A percentile compares a stretch with the other conserved stretches of the same genome.
Evolutionary conservation across 2,797 vertebrate species (phyloP).

Genomic region (Phrynocephalus guinanensis): DNA sequence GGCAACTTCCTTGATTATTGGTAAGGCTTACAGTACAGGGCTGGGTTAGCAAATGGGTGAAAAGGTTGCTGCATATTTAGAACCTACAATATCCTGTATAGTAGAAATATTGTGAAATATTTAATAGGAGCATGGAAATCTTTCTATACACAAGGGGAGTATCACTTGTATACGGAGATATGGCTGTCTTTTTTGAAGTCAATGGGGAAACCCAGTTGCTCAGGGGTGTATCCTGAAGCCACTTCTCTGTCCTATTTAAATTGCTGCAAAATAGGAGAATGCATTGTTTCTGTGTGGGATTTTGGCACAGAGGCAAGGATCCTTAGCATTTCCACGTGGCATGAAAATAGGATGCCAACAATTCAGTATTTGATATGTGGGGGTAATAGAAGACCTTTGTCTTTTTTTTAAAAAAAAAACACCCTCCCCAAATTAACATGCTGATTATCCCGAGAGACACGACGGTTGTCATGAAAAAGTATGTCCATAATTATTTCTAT

Average conservation of each 20-base stretch:
- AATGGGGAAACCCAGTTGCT: neutral
- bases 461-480: slow-evolving; percentile 63
- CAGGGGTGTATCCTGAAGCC: neutral
- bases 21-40: neutral
- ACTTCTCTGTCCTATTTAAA: neutral
- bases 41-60: neutral
- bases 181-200: neutral
- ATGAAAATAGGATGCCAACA: neutral
- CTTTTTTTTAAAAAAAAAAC: slow-evolving; percentile 11
- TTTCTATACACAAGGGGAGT: neutral
- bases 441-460: slow-evolving; percentile 58
- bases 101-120: neutral
- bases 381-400: slow-evolving; percentile 26
- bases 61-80: neutral
- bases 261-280: neutral
- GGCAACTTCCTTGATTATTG: too few species aligned
- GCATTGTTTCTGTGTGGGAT: neutral
- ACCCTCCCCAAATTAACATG: slow-evolving; percentile 54
- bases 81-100: too few species aligned
- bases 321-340: neutral
- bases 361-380: neutral
- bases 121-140: neutral
- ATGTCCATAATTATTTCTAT: slow-evolving; percentile 64
- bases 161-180: neutral
- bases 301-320: neutral